Base-by-base conservation (phyloP, 2,888 invertebrate species). In the Amblyteles armatorius region DNA sequence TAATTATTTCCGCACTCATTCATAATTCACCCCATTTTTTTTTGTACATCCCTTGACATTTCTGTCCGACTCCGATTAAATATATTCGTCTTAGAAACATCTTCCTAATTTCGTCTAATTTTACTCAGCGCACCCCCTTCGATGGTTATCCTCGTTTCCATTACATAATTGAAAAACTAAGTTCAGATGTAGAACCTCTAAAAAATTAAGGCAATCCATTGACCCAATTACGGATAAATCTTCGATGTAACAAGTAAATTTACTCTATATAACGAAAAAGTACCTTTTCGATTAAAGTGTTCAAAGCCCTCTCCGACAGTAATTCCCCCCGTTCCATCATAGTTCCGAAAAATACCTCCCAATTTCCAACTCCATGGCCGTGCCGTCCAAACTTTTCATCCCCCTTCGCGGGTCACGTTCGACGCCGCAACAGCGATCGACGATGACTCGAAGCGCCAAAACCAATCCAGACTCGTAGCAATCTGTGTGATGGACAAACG, bases 401-500 rank as follows among this genome's bases (percentile, higher is more conserved):
- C 44, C 44, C 44, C 40, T 6, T 16, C 60, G 6, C 19, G 9
- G 19, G 22, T 13, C 16, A 29, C 29, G 60, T 29, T 60, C 60
- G 16, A 26, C 57, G 22, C 13, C 6, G 60, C 22, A 60, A 60
- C 26, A 33, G 29, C 63, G 60, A 60, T 29, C 29, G 11, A 60
- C 60, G 29, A 63, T 33, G 33, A 63, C 33, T 22, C 22, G 29
- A 26, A 26, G 33, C 4, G 33, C 63, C 11, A 63, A 63, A 63
- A 63, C n/a, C n/a, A 7, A 29, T 33, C 7, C 19, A n/a, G 33
- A 16, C 29, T 16, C 3, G 26, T 11, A 6, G 63, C 33, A 63
- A 63, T 63, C 16, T 63, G 29, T 29, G 29, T 33, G 63, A 63
- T 33, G 29, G 63, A 63, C 63, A 63, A 63, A 63, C 63, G 63